Base-by-base conservation (phyloP, 2,797 vertebrate genomes). In the Cephalopachus bancanus region DNA sequence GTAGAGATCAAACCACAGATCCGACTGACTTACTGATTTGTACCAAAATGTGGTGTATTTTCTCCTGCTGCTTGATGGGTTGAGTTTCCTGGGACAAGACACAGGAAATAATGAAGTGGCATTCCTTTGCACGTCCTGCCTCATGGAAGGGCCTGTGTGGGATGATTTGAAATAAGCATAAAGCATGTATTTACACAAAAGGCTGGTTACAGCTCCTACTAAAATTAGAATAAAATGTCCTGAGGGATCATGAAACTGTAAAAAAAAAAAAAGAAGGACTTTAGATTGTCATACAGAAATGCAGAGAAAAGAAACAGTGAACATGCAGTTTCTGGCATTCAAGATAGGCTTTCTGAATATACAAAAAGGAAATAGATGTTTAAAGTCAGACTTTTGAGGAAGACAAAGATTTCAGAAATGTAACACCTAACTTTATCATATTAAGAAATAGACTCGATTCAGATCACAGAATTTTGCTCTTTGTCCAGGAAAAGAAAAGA, bases 181-280 rank as follows among this genome's bases (percentile, higher is more conserved):
- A 10, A 95, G 55, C 17, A 7, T 65, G 12, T 65, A 33, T 62
- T 84, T 60, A 74, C 10, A 67, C 16, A 19, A 71, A 89, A 2
- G 33, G 49, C 26, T 75, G 53, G 57, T 30, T 88, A 79, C 30
- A 69, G 7, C 3, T 24, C 4, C 53, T 16, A 55, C 44, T 59
- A 79, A 96, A 96, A 79, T 86, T 71, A 89, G 57, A 92, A 92
- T 90, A 59, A 37, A 53, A 86, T 51, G 19, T 67, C 51, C 79
- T 84, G 51, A 72, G 57, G 17, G 37, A 62, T 22, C 26, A 22
- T 51, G 28, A 85, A 55, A 28, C n/a, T 67, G 26, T 37, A 76
- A 74, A 37, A 37, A 26, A 60, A 62, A 76, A 74, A 37, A 37
- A 26, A 60, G 57, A 10, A 5, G 78, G n/a, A 44, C 44, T 67